Base-by-base conservation (phyloP, 2,113 vertebrate genomes). In the Nyctereutes procyonoides region DNA sequence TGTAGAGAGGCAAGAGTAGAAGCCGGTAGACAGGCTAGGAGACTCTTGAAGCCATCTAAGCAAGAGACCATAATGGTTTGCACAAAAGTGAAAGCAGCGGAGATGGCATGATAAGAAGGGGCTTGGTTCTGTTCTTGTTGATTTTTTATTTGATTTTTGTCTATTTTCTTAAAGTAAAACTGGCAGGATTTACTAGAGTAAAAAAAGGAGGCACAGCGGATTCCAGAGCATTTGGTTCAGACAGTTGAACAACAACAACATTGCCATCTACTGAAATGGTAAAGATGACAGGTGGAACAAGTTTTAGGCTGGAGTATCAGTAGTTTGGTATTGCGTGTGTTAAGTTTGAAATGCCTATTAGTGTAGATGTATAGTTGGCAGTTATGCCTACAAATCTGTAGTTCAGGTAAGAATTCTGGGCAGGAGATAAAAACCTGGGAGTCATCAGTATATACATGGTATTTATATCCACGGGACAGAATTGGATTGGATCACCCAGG, bases 341-440 rank as follows among this genome's bases (percentile, higher is more conserved):
- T 86, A 38, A 26, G 0, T 89, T 80, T 90, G 56, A 93, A 97
- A 90, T 90, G 88, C 28, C 6, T 60, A 1, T 94, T 93, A 84
- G 20, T 35, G 20, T 16, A 56, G 43, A 38, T 14, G 30, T 48
- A 53, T 6, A 62, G 13, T 32, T 96, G 32, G 10, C 8, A 93
- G 17, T 35, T 82, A 69, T n/a, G 9, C 80, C 53, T 11, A 65
- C 28, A 24, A 88, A 93, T 93, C 19, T 88, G 20, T 56, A 96
- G 3, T 83, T 95, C 60, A 80, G 26, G 16, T 93, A 88, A 93
- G 53, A 95, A 91, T 30, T 93, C 63, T 65, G 76, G 51, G 5
- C 43, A 93, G 35, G 14, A 82, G 74, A 60, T 89, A 90, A 84
- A 93, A 73, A 80, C 91, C 13, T 76, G 43, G 56, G 81, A 80